Evolutionary conservation across 2,888 invertebrate species (phyloP).

Genomic region (Pristionchus fissidentatus): DNA sequence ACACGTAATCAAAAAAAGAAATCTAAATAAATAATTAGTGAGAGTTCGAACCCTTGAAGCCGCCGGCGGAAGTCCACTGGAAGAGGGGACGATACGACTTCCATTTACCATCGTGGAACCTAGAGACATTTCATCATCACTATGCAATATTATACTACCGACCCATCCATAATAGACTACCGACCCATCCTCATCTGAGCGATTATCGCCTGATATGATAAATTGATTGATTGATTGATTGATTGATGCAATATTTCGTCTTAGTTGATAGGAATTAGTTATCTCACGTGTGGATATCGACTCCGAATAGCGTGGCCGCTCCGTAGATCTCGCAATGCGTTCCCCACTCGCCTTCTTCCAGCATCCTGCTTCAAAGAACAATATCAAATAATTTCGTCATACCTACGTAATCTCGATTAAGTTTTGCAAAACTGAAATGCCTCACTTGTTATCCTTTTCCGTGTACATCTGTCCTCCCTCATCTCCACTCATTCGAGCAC

Average conservation of each 20-base stretch:
- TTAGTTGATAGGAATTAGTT: neutral
- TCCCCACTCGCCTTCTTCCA: slow-evolving; percentile 33
- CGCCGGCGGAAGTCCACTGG: neutral
- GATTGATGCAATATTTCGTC: too few relatives aligned
- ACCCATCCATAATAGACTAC: neutral
- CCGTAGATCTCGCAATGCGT: slow-evolving; percentile 37
- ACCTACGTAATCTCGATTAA: neutral
- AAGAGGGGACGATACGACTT: slow-evolving; percentile 33
- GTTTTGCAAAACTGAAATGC: neutral
- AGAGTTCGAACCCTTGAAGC: neutral
- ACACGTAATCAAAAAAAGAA: too few relatives aligned
- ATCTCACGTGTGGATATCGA: slow-evolving; percentile 42
- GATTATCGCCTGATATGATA: too few relatives aligned
- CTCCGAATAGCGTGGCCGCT: slow-evolving; percentile 40
- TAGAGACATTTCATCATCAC: neutral
- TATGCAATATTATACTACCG: neutral
- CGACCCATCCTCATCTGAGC: too few relatives aligned
- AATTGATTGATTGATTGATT: too few relatives aligned
- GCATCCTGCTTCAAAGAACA: slow-evolving; percentile 25
- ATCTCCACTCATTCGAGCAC: neutral
- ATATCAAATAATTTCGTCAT: neutral
- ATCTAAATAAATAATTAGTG: neutral
- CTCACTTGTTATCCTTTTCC: neutral
- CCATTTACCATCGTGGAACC: slow-evolving; percentile 23
- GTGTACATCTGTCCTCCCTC: slow-evolving; percentile 23